Evolutionary conservation across 37 sponge, comb jelly and placozoan species (phyloP).

Genomic region (Crambe crambe): DNA sequence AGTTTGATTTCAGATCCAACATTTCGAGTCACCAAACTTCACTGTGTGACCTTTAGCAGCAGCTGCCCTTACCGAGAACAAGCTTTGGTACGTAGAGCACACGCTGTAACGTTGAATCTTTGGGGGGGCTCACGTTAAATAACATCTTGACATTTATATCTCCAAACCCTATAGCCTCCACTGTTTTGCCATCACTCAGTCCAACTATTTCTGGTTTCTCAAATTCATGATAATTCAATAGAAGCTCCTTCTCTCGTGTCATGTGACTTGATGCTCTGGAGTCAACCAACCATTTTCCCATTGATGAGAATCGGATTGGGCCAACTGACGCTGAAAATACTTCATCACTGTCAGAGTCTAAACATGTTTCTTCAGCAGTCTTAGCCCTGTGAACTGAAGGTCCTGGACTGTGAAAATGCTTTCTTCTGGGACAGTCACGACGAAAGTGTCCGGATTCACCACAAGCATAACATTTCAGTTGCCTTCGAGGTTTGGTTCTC

Average conservation of each 20-base stretch:
- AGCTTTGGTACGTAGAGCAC: background rate
- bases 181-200: slow-evolving; percentile 29
- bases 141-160: slow-evolving; percentile 22
- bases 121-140: background rate
- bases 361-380: slow-evolving; percentile 16
- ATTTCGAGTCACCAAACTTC: slow-evolving; percentile 38
- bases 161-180: slow-evolving; percentile 47
- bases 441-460: slow-evolving; percentile 35
- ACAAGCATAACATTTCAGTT: slow-evolving; percentile 16
- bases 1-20: slow-evolving; percentile 39
- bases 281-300: slow-evolving; percentile 47
- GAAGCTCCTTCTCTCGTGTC: slow-evolving; percentile 28
- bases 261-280: slow-evolving; percentile 66
- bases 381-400: slow-evolving; percentile 27
- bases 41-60: slow-evolving; percentile 26
- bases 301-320: background rate
- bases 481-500: slow-evolving; percentile 12
- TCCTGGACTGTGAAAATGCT: background rate
- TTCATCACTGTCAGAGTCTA: background rate
- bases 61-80: slow-evolving; percentile 46
- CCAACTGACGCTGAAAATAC: slow-evolving; percentile 32
- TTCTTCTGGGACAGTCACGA: slow-evolving; percentile 12
- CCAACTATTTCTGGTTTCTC: slow-evolving; percentile 11
- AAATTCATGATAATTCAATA: slow-evolving; percentile 40
- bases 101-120: background rate